Evolutionary conservation across 2,888 invertebrate species (phyloP).

Genomic region (Hydrotaea cyrtoneurina): DNA sequence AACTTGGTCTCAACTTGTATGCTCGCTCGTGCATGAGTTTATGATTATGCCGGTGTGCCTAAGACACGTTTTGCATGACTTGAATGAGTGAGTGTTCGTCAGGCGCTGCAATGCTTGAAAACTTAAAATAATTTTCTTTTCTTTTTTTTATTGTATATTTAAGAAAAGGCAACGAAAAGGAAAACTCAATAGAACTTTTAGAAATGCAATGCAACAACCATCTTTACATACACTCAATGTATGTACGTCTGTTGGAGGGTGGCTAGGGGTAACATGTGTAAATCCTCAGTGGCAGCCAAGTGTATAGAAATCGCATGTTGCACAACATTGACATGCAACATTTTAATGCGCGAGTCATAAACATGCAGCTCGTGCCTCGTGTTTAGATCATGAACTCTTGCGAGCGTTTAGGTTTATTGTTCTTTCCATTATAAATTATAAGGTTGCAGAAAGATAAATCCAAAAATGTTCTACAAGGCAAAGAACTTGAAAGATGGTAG

Average conservation of each 20-base stretch:
- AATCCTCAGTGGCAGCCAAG: neutral
- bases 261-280: neutral
- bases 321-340: conserved; percentile 26
- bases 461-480: neutral
- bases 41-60: neutral
- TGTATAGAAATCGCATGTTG: conserved; percentile 31
- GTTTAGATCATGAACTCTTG: conserved; percentile 27
- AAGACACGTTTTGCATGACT: conserved; percentile 24
- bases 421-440: neutral
- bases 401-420: neutral
- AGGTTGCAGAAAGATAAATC: neutral
- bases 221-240: neutral
- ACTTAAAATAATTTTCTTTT: neutral
- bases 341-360: conserved; percentile 18
- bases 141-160: too few species aligned
- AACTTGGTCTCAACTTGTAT: neutral
- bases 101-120: neutral
- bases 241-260: neutral
- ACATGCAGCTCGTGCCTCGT: conserved; percentile 35
- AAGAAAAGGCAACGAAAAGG: neutral
- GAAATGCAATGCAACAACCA: neutral
- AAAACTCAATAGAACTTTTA: neutral
- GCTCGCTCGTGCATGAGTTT: conserved; percentile 9
- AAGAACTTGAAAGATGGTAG: too few species aligned
- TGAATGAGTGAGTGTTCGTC: neutral